Evolutionary conservation across 2,113 vertebrate genomes (phyloP), one percentile per base, ranked within the genome.

Genomic region (Strigops habroptila): DNA sequence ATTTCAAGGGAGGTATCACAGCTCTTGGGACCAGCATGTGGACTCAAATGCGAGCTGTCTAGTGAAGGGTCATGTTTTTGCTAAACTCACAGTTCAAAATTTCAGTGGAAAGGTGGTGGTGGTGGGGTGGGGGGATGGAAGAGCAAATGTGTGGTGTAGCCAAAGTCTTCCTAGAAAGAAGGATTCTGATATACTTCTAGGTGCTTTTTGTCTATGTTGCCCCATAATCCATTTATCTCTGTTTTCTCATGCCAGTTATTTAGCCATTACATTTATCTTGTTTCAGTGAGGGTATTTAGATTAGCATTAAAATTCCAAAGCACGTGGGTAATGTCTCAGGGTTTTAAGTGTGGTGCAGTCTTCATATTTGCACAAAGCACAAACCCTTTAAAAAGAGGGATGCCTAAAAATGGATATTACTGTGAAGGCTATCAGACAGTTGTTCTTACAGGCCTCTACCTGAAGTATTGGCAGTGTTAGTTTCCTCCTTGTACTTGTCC

Each of bases 251-350:
- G 62, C 53, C 71, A 77, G 67, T 86, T 85, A 49, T 52, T 87
- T 88, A 90, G 78, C 75, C 52, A 64, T 88, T 88, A 73, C 13
- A 62, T 90, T 95, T 94, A 82, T 91, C 71, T 88, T 62, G 35
- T 80, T 90, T 82, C 70, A 62, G 24, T 52, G 67, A 88, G 79
- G 41, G 14, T 88, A 82, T 88, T 96, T 93, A 86, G 78, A 69
- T 91, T 76, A 90, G 68, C 82, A 86, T 88, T 96, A 90, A 91
- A 88, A 91, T 94, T 96, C 88, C 85, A 80, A 4, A 86, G 71
- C 57, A 90, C 63, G 44, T 90, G 85, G 57, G n/a, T 91, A 77
- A 76, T 63, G 69, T 85, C 82, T 95, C 53, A 52, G 75, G 14
- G 12, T 57, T 91, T 1, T 46, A 69, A 88, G 49, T 48, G 35